Evolutionary conservation across 1,140 invertebrate species (phyloP).

Genomic region (Penaeus vannamei): DNA sequence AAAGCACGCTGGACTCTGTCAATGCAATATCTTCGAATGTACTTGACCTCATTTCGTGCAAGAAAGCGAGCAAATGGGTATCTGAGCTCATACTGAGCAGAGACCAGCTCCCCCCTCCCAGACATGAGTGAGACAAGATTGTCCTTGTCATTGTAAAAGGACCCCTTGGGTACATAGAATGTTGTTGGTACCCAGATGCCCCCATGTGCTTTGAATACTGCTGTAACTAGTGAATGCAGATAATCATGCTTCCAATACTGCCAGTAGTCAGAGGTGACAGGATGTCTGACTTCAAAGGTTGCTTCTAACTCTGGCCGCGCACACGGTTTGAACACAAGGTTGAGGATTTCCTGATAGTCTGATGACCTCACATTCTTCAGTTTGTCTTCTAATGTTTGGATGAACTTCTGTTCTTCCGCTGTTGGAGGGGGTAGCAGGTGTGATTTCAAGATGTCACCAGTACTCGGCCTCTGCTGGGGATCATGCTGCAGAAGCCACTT

Average conservation of each 20-base stretch:
- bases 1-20: conserved; percentile 90
- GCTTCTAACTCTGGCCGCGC: conserved; percentile 61
- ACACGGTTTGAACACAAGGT: conserved; percentile 63
- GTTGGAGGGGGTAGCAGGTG: conserved; percentile 84
- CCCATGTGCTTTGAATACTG: conserved; percentile 64
- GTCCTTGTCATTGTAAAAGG: conserved; percentile 63
- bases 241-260: conserved; percentile 61
- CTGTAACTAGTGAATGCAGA: conserved; percentile 51
- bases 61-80: conserved; percentile 86
- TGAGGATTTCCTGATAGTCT: conserved; percentile 64
- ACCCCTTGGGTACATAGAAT: conserved; percentile 64
- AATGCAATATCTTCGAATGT: conserved; percentile 87
- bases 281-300: conserved; percentile 59
- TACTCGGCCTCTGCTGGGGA: conserved; percentile 84
- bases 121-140: conserved; percentile 81
- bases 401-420: conserved; percentile 82
- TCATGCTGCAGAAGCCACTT: conserved; percentile 90
- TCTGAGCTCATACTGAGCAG: conserved; percentile 83
- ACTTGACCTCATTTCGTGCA: conserved; percentile 84
- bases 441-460: conserved; percentile 85
- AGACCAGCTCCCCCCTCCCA: conserved; percentile 84
- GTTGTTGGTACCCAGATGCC: conserved; percentile 66
- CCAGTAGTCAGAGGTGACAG: conserved; percentile 41
- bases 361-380: conserved; percentile 78
- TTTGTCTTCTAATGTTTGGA: conserved; percentile 78